These are phyloP conservation scores for Euleptes europaea DNA, from an alignment of 2,113 vertebrate genomes.

Conservation along the genomic window DNA sequence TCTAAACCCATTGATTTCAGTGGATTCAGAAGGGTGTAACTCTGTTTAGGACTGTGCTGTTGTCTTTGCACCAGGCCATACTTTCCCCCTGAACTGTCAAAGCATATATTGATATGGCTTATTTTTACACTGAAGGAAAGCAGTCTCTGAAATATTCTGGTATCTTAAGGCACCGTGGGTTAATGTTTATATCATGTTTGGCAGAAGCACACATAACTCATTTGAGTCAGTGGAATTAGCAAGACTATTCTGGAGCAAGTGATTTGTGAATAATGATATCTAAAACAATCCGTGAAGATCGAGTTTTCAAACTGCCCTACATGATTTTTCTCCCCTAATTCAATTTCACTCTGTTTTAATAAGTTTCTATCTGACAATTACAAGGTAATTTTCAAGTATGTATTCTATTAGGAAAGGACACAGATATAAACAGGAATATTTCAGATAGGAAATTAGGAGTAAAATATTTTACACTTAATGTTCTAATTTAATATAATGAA, in stretches of 20 bases:
- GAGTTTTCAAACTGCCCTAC: not conserved
- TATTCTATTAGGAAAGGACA: not conserved
- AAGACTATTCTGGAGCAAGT: not conserved
- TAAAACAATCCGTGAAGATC: not conserved
- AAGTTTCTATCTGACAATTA: conserved; percentile 15
- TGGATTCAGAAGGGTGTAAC: not conserved
- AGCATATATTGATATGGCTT: not conserved
- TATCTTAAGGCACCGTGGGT: not conserved
- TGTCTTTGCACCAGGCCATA: not conserved
- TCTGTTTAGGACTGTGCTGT: no score
- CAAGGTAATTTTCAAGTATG: conserved; percentile 25
- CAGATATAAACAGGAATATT: conserved; percentile 11
- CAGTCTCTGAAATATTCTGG: not conserved
- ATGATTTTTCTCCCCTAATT: not conserved
- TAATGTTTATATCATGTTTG: not conserved
- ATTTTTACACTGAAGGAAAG: not conserved
- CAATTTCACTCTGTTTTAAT: conserved; percentile 23
- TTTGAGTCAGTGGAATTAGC: not conserved
- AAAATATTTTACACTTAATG: conserved; percentile 23
- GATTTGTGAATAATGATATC: not conserved
- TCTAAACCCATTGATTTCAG: no score
- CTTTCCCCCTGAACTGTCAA: not conserved
- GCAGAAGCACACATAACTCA: not conserved
- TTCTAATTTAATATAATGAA: conserved; percentile 21
- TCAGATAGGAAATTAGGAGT: conserved; percentile 14